Evolutionary conservation across 1,140 invertebrate genomes (phyloP), one percentile per base, ranked within the genome.

Genomic region (Drusus annulatus): DNA sequence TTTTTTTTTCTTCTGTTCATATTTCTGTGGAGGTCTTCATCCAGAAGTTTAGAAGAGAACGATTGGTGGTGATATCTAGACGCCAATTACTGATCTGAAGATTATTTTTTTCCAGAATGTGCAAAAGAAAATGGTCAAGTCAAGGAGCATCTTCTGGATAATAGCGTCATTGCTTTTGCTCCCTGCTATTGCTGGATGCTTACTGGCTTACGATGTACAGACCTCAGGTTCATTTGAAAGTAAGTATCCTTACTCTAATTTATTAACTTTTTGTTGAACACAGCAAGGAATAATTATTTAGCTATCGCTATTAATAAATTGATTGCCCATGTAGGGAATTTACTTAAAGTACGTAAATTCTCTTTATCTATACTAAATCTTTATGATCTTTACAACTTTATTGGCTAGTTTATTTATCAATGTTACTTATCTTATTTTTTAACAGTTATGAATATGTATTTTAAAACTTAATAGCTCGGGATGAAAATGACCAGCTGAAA

Each of bases 111-210:
- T 63, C 13, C 23, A 19, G 23, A 63, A 63, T 28, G 23, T 65
- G 25, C 25, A 25, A 45, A 78, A 63, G 19, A 83, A 83, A 76
- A 62, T 74, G 54, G 45, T 78, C 28, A 58, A 58, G 10, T 79
- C 80, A 86, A 89, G 87, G 86, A 87, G 85, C 78, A 91, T 91
- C 85, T 91, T 90, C 85, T 92, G 91, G 91, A 82, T 90, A 23
- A 87, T 90, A 85, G 91, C 90, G 56, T 91, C 88, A 84, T 87
- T 92, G 79, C 84, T 91, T 52, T 83, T 92, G 19, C 75, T 92
- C 36, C 84, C 89, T 2, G 84, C 87, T 56, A 91, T 92, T 71
- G 89, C 85, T 68, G 90, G 89, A 19, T 86, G 89, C 68, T 83
- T 89, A 23, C 68, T 89, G 31, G 84, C 76, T 71, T 88, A 87